These are phyloP conservation scores for Valencia hispanica DNA, from an alignment of 2,797 vertebrate species.

Conservation along the genomic window DNA sequence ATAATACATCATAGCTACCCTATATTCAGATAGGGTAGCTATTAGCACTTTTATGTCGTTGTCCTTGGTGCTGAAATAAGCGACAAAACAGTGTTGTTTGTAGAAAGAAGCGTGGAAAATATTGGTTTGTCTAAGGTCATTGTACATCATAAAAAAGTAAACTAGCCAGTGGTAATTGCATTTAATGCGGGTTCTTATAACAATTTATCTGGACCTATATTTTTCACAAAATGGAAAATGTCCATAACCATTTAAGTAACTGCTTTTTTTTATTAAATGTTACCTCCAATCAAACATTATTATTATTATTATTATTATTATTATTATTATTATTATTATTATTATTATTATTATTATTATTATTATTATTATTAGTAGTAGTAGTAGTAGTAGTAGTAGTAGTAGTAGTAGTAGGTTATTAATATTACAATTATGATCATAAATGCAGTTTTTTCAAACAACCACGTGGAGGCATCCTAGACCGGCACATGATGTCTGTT, in stretches of 20 bases:
- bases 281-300: not conserved
- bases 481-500: constrained; percentile 41
- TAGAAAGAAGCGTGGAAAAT: not conserved
- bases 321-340: no score
- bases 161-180: not conserved
- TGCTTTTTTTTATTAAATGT: not conserved
- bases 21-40: not conserved
- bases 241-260: not conserved
- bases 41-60: not conserved
- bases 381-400: no score
- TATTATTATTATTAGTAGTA: no score
- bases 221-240: not conserved
- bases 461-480: constrained; percentile 58
- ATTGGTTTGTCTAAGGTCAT: not conserved
- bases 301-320: no score
- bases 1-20: no score
- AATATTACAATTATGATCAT: no score
- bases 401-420: no score
- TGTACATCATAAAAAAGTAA: not conserved
- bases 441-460: constrained; percentile 37
- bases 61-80: constrained; percentile 36
- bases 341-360: no score
- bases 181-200: not conserved
- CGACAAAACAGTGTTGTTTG: not conserved
- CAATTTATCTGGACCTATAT: not conserved